Evolutionary conservation across 2,113 vertebrate species (phyloP).

Genomic region (Upupa epops): DNA sequence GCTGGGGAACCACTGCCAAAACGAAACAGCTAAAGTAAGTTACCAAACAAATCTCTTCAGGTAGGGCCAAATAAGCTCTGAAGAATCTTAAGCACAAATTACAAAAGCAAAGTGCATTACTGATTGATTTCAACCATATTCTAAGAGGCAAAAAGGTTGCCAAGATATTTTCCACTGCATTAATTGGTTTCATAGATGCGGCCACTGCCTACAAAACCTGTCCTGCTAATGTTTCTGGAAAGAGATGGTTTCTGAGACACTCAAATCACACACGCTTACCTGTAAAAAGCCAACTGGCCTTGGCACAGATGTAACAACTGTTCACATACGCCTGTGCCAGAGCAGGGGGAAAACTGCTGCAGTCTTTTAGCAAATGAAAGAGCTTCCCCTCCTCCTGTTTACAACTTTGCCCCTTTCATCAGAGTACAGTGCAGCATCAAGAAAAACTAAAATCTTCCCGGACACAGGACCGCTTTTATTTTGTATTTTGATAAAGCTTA

Average conservation of each 20-base stretch:
- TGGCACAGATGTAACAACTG: neutral
- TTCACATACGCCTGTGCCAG: neutral
- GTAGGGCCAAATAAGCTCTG: neutral
- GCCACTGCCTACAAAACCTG: neutral
- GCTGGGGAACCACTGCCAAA: neutral
- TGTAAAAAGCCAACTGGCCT: neutral
- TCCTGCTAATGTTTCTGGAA: neutral
- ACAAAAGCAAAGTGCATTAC: neutral
- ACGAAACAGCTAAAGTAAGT: neutral
- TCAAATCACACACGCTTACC: neutral
- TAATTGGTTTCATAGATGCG: neutral
- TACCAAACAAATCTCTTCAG: neutral
- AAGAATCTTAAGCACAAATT: neutral
- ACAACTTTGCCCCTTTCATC: neutral
- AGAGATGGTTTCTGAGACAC: neutral
- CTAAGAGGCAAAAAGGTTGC: neutral
- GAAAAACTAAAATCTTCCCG: neutral
- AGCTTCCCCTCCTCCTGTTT: neutral
- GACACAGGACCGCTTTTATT: neutral
- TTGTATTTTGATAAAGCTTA: neutral
- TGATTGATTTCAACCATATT: neutral
- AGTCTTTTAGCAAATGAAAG: neutral
- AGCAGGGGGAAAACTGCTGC: neutral
- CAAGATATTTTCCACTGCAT: neutral
- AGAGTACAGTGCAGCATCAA: neutral